phyloP scores from a whole-genome alignment of 2,888 invertebrate genomes.

The Aphidius colemani region DNA sequence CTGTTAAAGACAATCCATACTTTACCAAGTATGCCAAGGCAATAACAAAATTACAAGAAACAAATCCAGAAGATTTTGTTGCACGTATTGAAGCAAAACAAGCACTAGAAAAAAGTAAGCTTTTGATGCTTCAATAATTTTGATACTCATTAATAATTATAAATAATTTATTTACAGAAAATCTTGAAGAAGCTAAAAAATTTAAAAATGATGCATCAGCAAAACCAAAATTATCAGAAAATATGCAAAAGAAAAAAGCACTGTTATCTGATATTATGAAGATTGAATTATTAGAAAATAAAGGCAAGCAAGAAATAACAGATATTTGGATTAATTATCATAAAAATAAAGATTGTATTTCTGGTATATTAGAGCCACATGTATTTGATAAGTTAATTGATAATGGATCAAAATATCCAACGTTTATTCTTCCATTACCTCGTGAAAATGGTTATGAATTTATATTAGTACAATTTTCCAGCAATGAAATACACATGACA shows the following conservation, averaged over 20 bases:
- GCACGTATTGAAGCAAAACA: conserved; percentile 66
- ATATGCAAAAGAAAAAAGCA: conserved; percentile 16
- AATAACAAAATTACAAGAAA: conserved; percentile 74
- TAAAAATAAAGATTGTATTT: conserved; percentile 75
- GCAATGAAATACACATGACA: conserved; percentile 80
- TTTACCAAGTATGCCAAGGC: conserved; percentile 81
- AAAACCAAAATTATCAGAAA: conserved; percentile 40
- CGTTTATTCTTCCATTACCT: conserved; percentile 81
- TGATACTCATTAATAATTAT: no score
- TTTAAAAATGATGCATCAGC: conserved; percentile 31
- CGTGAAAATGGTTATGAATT: conserved; percentile 85
- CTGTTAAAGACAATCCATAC: conserved; percentile 72
- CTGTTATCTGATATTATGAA: conserved; percentile 70
- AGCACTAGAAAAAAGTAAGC: conserved; percentile 46
- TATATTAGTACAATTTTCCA: conserved; percentile 75
- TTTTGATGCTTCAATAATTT: no score
- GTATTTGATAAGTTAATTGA: conserved; percentile 67
- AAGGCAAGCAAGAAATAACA: conserved; percentile 73
- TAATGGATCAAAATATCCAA: conserved; percentile 67
- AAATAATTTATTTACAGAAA: conserved; percentile 2
- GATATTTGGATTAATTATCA: conserved; percentile 83
- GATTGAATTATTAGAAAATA: conserved; percentile 73
- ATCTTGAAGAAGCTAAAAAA: conserved; percentile 2
- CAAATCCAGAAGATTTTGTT: conserved; percentile 76
- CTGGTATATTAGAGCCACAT: conserved; percentile 70